phyloP scores from a whole-genome alignment of 2,888 invertebrate species.

The Entomobrya multifasciata region DNA sequence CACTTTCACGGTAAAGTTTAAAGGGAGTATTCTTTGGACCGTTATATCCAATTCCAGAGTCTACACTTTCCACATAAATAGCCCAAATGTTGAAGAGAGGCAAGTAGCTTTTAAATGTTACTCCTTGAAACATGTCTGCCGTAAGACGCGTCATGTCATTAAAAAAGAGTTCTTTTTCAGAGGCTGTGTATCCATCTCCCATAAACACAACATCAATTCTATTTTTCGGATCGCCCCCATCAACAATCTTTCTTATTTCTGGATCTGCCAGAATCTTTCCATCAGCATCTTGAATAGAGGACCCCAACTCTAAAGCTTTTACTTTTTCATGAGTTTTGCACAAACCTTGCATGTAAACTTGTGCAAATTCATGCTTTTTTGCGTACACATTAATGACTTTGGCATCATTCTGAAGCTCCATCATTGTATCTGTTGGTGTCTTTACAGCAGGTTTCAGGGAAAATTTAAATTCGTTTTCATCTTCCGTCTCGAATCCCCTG shows the following conservation, averaged over 20 bases:
- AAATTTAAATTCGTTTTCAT: conserved; percentile 67
- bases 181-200: conserved; percentile 76
- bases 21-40: conserved; percentile 74
- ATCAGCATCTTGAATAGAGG: not conserved
- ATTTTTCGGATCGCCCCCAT: conserved; percentile 72
- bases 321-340: conserved; percentile 61
- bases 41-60: conserved; percentile 78
- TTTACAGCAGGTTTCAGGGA: conserved; percentile 65
- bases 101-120: conserved; percentile 75
- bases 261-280: not conserved
- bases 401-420: conserved; percentile 33
- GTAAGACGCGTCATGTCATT: conserved; percentile 74
- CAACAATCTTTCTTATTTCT: conserved; percentile 67
- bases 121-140: conserved; percentile 76
- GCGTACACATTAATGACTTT: conserved; percentile 74
- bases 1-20: conserved; percentile 69
- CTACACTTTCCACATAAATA: conserved; percentile 73
- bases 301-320: not conserved
- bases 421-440: conserved; percentile 61
- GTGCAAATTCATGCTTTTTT: conserved; percentile 31
- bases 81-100: conserved; percentile 79
- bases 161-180: conserved; percentile 71
- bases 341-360: conserved; percentile 65
- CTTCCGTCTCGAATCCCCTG: conserved; percentile 67
- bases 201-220: conserved; percentile 79